Base-by-base conservation (phyloP, 2,797 vertebrate genomes). In the Sphaeramia orbicularis region DNA sequence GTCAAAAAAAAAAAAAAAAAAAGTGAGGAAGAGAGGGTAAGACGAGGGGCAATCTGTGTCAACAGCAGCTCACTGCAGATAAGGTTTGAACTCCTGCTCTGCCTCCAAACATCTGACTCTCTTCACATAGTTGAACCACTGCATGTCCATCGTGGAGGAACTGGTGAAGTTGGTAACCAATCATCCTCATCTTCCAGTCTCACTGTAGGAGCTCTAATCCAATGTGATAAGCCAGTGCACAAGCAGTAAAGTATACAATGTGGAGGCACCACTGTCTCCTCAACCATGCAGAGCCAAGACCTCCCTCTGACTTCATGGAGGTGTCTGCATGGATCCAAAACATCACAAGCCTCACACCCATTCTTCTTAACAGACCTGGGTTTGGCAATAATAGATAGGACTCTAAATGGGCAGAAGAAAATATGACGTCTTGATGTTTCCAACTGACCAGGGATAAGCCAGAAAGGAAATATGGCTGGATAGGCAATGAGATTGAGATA, bases 361-460 rank as follows among this genome's bases (percentile, higher is more conserved):
- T 74, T 74, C 74, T 59, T 78, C 72, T 78, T 68, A 81, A 78
- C 81, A 58, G 67, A 82, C 85, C 71, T 63, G 74, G 77, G 76
- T 84, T 91, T 90, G 90, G 82, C 84, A 61, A 78, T 58, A 65
- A 76, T 80, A 89, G 91, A 93, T 91, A 91, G 63, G 89, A 78
- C 81, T 82, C 81, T 79, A 78, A 85, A 90, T 67, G 83, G 84
- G 78, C 80, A 81, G 88, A 79, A 86, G 87, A 80, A 92, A 91
- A 92, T 92, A 80, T 80, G 84, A 66, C 14, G 85, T 89, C 90
- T 93, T 91, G 90, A 90, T 93, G 90, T 92, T 84, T 90, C 73
- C 79, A 85, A 84, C 81, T 78, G 86, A 87, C 84, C 81, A 68
- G 81, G 86, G 92, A 91, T 92, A 90, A 91, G 86, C 86, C 84